Evolutionary conservation across 2,113 vertebrate genomes (phyloP).

Genomic region (Leptobrachium ailaonicum): DNA sequence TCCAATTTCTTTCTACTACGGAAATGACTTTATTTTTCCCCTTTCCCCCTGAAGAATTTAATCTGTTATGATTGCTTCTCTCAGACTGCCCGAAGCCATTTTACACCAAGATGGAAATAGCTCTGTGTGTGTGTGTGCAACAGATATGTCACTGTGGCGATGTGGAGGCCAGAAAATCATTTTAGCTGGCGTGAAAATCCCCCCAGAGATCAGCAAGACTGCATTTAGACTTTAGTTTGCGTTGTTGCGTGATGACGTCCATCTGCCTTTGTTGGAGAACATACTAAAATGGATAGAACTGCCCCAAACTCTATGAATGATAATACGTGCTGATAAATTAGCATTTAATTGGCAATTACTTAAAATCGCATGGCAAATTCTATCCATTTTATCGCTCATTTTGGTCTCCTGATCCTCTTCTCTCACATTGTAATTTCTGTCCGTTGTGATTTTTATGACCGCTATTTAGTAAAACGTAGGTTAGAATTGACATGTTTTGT

Average conservation of each 20-base stretch:
- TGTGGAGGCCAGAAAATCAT: constrained; percentile 12
- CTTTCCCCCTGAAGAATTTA: constrained; percentile 1
- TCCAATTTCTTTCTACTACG: neutral
- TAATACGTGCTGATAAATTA: too few species aligned
- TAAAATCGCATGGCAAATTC: too few species aligned
- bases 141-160: constrained; percentile 28
- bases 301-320: too few species aligned
- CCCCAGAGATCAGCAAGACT: neutral
- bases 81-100: constrained; percentile 7
- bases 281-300: too few species aligned
- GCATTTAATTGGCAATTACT: too few species aligned
- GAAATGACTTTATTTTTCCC: neutral
- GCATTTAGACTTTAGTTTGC: neutral
- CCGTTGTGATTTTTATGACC: too few species aligned
- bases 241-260: neutral
- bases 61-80: constrained; percentile 15
- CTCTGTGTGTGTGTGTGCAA: neutral
- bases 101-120: constrained; percentile 6
- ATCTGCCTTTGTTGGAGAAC: too few species aligned
- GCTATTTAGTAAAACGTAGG: too few species aligned
- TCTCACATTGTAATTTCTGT: too few species aligned
- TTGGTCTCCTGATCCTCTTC: too few species aligned
- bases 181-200: constrained; percentile 1
- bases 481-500: too few species aligned
- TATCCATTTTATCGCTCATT: too few species aligned